Percentiles rank a stretch among this genome's conserved stretches.
phyloP scores from a whole-genome alignment of 2,888 invertebrate species.

The Atherix ibis region DNA sequence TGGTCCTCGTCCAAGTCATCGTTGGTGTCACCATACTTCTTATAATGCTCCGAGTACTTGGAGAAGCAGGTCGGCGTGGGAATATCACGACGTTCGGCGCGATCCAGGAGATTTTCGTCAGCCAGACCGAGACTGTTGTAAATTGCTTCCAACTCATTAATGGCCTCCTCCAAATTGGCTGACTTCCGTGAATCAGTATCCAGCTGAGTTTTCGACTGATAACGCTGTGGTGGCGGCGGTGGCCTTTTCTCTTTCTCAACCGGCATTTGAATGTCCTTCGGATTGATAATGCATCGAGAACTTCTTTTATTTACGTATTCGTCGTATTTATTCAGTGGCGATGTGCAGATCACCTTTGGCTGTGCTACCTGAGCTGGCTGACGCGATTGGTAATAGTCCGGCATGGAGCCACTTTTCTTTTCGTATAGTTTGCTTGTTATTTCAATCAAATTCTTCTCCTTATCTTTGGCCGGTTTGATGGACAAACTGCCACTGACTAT shows the following conservation, averaged over 20 bases:
- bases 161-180: conserved; percentile 70
- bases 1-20: conserved; percentile 39
- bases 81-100: conserved; percentile 56
- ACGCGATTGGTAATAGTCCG: conserved; percentile 18
- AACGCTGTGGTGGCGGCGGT: conserved; percentile 23
- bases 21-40: conserved; percentile 34
- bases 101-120: conserved; percentile 65
- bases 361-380: conserved; percentile 10
- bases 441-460: conserved; percentile 21
- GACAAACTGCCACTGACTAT: conserved; percentile 26
- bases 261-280: too few relatives aligned
- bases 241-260: too few relatives aligned
- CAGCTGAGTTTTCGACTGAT: conserved; percentile 18
- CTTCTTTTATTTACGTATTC: conserved; percentile 28
- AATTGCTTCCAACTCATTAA: conserved; percentile 81
- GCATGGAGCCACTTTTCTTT: conserved; percentile 29
- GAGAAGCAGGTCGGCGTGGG: conserved; percentile 32
- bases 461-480: conserved; percentile 23
- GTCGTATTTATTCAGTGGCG: conserved; percentile 27
- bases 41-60: conserved; percentile 37
- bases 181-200: conserved; percentile 41
- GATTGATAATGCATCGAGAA: conserved; percentile 16
- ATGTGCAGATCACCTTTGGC: conserved; percentile 10
- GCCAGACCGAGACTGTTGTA: conserved; percentile 73
- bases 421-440: conserved; percentile 18